Evolutionary conservation across 2,888 invertebrate genomes (phyloP).

Genomic region (Zootermopsis nevadensis): DNA sequence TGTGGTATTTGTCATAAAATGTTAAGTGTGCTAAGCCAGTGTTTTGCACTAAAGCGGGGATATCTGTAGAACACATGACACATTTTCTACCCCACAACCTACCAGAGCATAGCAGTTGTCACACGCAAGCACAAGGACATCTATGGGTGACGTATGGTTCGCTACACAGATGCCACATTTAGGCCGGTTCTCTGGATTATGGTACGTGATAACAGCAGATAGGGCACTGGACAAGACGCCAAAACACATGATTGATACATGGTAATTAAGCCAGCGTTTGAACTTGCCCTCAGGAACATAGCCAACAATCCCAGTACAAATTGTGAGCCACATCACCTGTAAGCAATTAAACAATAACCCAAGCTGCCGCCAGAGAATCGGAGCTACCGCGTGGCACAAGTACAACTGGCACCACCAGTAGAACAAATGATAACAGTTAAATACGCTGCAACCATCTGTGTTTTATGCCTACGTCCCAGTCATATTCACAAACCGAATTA

Average conservation of each 20-base stretch:
- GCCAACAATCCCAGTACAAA: constrained; percentile 88
- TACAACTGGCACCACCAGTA: too few species aligned
- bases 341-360: constrained; percentile 53
- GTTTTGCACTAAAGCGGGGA: too few species aligned
- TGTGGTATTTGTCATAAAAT: too few species aligned
- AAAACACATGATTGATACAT: constrained; percentile 89
- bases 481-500: too few species aligned
- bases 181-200: constrained; percentile 88
- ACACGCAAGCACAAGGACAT: constrained; percentile 95
- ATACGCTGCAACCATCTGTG: too few species aligned
- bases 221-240: constrained; percentile 92
- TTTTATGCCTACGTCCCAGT: too few species aligned
- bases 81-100: constrained; percentile 62
- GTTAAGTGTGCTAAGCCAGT: too few species aligned
- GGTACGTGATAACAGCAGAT: constrained; percentile 88
- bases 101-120: constrained; percentile 98
- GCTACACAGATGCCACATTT: constrained; percentile 94
- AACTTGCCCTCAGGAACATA: constrained; percentile 80
- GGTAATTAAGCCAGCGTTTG: constrained; percentile 83
- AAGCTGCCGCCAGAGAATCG: constrained; percentile 36
- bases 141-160: constrained; percentile 99
- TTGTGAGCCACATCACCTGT: constrained; percentile 88
- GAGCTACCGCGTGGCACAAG: background rate
- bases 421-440: too few species aligned
- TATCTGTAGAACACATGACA: too few species aligned